Conservation (phyloP, 2,888 invertebrate species). For the Drosophila maculinotata region DNA sequence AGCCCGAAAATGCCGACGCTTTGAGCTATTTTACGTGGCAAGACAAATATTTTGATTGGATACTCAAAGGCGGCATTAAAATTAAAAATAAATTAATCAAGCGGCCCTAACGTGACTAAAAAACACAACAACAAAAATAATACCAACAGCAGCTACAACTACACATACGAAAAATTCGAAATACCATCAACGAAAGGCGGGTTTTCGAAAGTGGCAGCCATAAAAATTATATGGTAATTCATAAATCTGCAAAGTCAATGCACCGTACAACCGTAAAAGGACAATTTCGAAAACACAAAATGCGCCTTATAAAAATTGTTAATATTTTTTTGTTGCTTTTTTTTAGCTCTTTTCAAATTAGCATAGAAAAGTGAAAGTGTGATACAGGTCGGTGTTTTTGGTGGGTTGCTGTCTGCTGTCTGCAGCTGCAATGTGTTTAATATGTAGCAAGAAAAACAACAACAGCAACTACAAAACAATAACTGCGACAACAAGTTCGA, state of each 20-base stretch:
- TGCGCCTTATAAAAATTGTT: constrained; percentile 31
- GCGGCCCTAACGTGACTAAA: constrained; percentile 45
- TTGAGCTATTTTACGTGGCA: constrained; percentile 49
- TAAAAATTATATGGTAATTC: constrained; percentile 49
- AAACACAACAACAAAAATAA: background rate
- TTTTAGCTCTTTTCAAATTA: constrained; percentile 53
- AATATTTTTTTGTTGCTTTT: constrained; percentile 23
- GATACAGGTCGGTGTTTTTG: constrained; percentile 43
- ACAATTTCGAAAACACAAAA: constrained; percentile 56
- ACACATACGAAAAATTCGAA: constrained; percentile 6
- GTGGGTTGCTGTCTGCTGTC: constrained; percentile 32
- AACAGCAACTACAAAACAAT: constrained; percentile 36
- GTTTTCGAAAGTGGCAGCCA: constrained; percentile 45
- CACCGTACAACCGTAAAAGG: constrained; percentile 51
- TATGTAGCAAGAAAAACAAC: constrained; percentile 53
- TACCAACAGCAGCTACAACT: constrained; percentile 22
- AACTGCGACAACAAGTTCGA: constrained; percentile 46
- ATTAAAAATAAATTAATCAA: constrained; percentile 70
- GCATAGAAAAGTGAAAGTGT: constrained; percentile 75
- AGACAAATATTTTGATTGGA: constrained; percentile 66
- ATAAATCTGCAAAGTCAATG: constrained; percentile 51
- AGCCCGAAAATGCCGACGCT: constrained; percentile 51
- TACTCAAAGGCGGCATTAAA: constrained; percentile 52
- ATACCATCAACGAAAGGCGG: constrained; percentile 32
- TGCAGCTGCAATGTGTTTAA: constrained; percentile 76